phyloP scores from a whole-genome alignment of 2,113 vertebrate species.

The Girardinichthys multiradiatus region DNA sequence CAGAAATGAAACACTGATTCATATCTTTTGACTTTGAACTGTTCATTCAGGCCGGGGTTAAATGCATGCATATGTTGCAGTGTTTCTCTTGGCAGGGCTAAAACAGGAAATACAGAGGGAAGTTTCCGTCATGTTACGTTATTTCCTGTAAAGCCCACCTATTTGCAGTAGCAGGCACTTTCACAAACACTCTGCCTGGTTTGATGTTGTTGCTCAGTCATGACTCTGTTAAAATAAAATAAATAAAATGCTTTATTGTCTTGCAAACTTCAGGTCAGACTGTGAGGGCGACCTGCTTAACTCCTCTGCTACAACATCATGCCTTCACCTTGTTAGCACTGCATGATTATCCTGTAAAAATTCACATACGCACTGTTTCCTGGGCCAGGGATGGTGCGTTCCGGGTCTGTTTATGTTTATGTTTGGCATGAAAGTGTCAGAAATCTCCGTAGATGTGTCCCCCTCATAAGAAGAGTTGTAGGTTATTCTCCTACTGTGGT shows the following conservation, averaged over 20 bases:
- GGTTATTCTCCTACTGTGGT: too few species aligned
- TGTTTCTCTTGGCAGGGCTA: constrained; percentile 5
- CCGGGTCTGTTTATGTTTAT: not conserved
- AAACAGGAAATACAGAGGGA: constrained; percentile 59
- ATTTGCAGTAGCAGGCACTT: not conserved
- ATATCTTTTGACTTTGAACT: constrained; percentile 10
- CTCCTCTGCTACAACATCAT: not conserved
- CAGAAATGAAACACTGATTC: constrained; percentile 2
- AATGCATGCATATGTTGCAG: constrained; percentile 1
- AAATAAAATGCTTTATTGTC: not conserved
- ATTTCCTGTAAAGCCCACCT: constrained; percentile 59
- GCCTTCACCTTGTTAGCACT: not conserved
- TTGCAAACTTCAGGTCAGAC: constrained; percentile 11
- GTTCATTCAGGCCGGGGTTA: not conserved
- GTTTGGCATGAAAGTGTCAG: not conserved
- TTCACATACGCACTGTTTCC: not conserved
- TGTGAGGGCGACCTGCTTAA: constrained; percentile 3
- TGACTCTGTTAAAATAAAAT: constrained; percentile 9
- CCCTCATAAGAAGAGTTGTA: too few species aligned
- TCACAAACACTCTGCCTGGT: not conserved
- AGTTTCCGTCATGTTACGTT: constrained; percentile 30
- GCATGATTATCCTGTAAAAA: too few species aligned
- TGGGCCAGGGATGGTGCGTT: not conserved
- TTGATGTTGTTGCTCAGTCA: not conserved
- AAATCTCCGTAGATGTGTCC: too few species aligned